Conservation (phyloP, 1,140 invertebrate species). For the Cyrtorhinus lividipennis region DNA sequence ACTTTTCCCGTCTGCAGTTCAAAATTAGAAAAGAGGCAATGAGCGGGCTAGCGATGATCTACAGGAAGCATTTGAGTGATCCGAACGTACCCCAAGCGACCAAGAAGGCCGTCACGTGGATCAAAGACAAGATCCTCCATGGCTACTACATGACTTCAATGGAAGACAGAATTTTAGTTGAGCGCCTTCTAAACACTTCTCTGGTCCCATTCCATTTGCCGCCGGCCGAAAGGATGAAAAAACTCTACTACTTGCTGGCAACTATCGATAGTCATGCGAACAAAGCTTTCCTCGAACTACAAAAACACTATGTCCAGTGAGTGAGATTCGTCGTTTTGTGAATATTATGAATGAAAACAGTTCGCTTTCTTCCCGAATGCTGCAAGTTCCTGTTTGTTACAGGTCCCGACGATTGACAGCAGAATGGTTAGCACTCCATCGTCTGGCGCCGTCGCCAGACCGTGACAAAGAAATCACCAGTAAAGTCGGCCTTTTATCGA, state of each 20-base stretch:
- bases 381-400: conserved; percentile 18
- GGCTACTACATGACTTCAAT: conserved; percentile 72
- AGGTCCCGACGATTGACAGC: conserved; percentile 66
- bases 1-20: conserved; percentile 54
- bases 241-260: conserved; percentile 77
- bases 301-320: conserved; percentile 76
- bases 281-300: conserved; percentile 87
- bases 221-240: conserved; percentile 81
- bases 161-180: conserved; percentile 72
- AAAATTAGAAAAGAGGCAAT: conserved; percentile 94
- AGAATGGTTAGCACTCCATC: conserved; percentile 70
- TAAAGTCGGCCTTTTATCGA: conserved; percentile 34
- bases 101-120: conserved; percentile 84
- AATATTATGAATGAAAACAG: neutral
- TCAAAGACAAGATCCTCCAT: conserved; percentile 94
- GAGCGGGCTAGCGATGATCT: conserved; percentile 82
- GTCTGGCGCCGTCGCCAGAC: conserved; percentile 42
- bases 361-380: neutral
- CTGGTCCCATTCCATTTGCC: conserved; percentile 84
- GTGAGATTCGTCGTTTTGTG: conserved; percentile 23
- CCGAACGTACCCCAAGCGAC: conserved; percentile 69
- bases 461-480: conserved; percentile 50
- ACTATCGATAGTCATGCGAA: conserved; percentile 91
- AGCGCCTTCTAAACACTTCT: conserved; percentile 87
- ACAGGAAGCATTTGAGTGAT: conserved; percentile 77